Conservation (phyloP, 2,797 vertebrate species). For the Intellagama lesueurii region DNA sequence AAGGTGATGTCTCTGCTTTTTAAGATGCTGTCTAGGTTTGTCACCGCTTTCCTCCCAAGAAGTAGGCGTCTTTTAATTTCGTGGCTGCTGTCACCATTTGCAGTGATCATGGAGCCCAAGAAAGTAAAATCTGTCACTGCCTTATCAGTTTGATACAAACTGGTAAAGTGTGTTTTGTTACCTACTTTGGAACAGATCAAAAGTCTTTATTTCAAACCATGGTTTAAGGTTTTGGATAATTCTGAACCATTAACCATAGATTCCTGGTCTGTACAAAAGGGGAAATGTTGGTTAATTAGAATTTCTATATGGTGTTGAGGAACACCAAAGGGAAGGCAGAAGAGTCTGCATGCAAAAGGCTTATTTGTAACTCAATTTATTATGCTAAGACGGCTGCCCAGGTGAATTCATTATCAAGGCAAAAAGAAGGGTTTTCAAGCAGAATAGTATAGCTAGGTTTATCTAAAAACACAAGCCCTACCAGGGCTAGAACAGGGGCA, state of each 20-base stretch:
- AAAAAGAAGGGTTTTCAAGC: background rate
- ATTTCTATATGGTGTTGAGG: background rate
- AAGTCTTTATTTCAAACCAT: background rate
- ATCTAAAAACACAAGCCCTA: background rate
- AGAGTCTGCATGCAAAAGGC: background rate
- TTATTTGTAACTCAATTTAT: background rate
- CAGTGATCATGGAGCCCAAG: too few relatives aligned
- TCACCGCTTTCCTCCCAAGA: too few relatives aligned
- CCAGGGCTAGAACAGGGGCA: background rate
- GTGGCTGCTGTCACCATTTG: too few relatives aligned
- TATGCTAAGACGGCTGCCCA: background rate
- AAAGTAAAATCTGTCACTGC: too few relatives aligned
- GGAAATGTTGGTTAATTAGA: background rate
- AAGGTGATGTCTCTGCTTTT: too few relatives aligned
- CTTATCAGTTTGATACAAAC: too few relatives aligned
- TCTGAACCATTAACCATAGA: background rate
- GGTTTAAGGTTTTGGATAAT: background rate
- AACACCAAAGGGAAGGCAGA: background rate
- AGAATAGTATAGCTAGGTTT: background rate
- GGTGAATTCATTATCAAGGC: background rate
- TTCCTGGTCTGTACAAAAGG: background rate
- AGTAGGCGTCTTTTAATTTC: too few relatives aligned
- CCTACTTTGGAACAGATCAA: background rate
- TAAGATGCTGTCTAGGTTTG: too few relatives aligned
- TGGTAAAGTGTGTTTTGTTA: background rate